Conservation (phyloP, 2,113 vertebrate species). For the Phoxinus phoxinus region DNA sequence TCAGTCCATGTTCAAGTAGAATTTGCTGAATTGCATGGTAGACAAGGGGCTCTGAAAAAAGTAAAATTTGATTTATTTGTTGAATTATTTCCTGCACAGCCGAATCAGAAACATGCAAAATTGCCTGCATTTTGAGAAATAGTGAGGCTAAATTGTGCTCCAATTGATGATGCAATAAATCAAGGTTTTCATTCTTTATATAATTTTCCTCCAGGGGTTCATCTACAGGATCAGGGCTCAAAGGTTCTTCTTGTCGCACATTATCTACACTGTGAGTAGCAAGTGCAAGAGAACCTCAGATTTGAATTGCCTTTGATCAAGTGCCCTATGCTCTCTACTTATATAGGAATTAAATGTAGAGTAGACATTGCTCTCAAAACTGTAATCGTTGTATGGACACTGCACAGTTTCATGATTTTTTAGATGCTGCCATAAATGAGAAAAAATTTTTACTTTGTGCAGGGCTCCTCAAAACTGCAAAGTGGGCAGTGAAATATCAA, state of each 20-base stretch:
- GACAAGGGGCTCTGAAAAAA: background rate
- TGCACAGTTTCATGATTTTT: background rate
- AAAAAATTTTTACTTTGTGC: background rate
- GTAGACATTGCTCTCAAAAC: background rate
- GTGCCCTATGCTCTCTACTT: background rate
- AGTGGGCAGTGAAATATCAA: background rate
- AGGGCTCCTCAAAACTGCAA: constrained; percentile 8
- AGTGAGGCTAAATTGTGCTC: background rate
- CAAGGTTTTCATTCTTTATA: background rate
- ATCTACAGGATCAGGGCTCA: background rate
- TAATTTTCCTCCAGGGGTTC: background rate
- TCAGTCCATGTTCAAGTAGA: background rate
- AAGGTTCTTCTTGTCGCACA: background rate
- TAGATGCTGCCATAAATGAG: background rate
- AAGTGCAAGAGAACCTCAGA: background rate
- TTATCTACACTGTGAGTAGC: background rate
- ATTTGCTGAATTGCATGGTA: background rate
- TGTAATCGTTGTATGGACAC: background rate
- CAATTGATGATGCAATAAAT: background rate
- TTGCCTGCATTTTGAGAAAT: background rate
- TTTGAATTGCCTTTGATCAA: background rate
- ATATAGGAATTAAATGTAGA: background rate
- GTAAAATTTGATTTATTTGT: background rate
- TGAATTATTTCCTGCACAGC: background rate
- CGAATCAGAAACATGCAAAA: background rate